These are phyloP conservation scores for Dendrocincla fuliginosa DNA, from an alignment of 2,797 vertebrate species.

Conservation along the genomic window DNA sequence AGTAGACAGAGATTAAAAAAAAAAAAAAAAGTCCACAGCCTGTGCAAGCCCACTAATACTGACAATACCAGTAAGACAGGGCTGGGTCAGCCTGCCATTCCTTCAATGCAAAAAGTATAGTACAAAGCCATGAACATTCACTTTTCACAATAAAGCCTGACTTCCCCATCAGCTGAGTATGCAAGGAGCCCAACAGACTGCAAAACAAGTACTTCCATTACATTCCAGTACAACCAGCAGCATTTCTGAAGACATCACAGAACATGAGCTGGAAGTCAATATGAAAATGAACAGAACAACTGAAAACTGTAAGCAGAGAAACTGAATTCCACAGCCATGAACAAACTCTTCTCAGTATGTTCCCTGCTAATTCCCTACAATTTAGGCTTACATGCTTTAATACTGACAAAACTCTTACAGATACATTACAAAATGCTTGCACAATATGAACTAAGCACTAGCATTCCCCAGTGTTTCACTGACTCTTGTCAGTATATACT, in stretches of 20 bases:
- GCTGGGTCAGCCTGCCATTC: background rate
- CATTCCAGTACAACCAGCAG: background rate
- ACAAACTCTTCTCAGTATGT: background rate
- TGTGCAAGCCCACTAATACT: background rate
- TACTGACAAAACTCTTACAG: background rate
- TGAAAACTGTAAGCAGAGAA: background rate
- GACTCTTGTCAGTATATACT: background rate
- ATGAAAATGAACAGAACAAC: background rate
- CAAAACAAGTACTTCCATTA: background rate
- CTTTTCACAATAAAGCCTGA: background rate
- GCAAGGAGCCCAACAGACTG: background rate
- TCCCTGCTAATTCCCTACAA: background rate
- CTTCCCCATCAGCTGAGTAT: rapidly evolving
- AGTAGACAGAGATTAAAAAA: background rate
- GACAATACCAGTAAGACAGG: background rate
- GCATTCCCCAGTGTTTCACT: background rate
- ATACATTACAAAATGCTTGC: background rate
- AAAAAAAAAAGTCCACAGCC: background rate
- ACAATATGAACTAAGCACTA: background rate
- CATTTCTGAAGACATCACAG: background rate
- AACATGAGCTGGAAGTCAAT: background rate
- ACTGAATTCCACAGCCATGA: constrained; percentile 7
- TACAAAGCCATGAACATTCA: background rate
- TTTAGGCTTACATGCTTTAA: background rate
- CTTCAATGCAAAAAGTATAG: background rate